Evolutionary conservation across 2,888 invertebrate genomes (phyloP), one percentile per base, ranked within the genome.

Genomic region (Ditylenchus weischeri): DNA sequence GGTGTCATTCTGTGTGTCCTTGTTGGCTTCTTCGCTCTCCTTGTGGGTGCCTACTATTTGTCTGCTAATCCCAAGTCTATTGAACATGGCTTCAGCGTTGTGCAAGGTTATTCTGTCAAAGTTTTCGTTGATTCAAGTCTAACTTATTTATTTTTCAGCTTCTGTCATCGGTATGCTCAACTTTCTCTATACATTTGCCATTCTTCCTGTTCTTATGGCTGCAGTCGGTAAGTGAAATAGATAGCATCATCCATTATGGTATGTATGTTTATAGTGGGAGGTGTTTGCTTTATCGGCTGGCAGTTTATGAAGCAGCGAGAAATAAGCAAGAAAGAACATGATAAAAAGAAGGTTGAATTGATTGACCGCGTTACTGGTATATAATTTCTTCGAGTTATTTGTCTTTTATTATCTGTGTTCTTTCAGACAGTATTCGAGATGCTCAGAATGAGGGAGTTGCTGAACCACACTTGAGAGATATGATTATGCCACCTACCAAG

Each of bases 401-500:
- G 23, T 35, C n/a, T 11, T 1, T n/a, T 59, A 2, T 59, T 4
- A 23, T 93, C 92, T 0, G 94, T 94, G 84, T 99, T 48, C 50
- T 99, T 69, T 15, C 51, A 69, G 70, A 70, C 19, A 47, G 36
- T 13, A 61, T 70, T 35, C 60, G 70, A 0, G 68, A 69, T 23
- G 57, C 69, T 10, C 62, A 58, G 10, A 21, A 35, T 13, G 69
- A 65, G 7, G 72, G 72, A 18, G 71, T 93, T 76, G 90, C 93
- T 11, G 89, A 95, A 57, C 91, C 90, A 83, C 93, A 95, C 83
- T 89, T 95, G 13, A 87, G 94, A 64, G 94, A 95, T 83, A 90
- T 91, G 83, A 87, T 96, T 54, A 89, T 95, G 79, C 89, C 90
- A 1, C 89, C 91, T 0, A 88, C 90, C 75, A 88, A 91, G 69